Evolutionary conservation across 1,140 invertebrate species (phyloP), one percentile per base, ranked within the genome.

Genomic region (Pseudomyrmex concolor): DNA sequence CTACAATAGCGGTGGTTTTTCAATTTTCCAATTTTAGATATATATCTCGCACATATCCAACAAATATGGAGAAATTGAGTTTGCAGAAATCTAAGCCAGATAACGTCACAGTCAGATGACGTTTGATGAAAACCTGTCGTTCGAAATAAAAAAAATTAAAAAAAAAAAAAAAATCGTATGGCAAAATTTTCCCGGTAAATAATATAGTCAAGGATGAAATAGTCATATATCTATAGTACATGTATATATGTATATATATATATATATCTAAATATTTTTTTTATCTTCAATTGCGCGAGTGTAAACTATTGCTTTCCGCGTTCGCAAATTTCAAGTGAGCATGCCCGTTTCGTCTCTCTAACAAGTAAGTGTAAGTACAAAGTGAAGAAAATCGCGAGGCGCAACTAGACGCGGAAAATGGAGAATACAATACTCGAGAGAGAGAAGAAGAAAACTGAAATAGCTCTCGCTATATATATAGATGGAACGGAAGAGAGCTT

Each of bases 301-400:
- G 13, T n/a, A 19, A 74, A 82, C 55, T 10, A 74, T 82, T 54
- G 72, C 59, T 54, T 73, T 9, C 5, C 17, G 19, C 25, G 13
- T 22, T 60, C 19, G 51, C 12, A 62, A 63, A 22, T 60, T 43
- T 12, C 55, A 57, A 60, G 22, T 57, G 19, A 12, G 25, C 48
- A 19, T n/a, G 10, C 5, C 19, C 57, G 81, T 62, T 70, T 70
- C 50, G 2, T 5, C 60, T 60, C 55, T 84, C 25, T 25, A 25
- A 22, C 1, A 1, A 1, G 22, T 25, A 59, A 68, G 57, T 17
- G 85, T 50, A 86, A 19, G 73, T 76, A 84, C 63, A 62, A 70
- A 84, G 72, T 63, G 22, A 81, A 74, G 59, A 55, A 55, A 68
- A 87, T 51, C 43, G 59, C 43, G 71, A 19, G 51, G 57, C 72